These are phyloP conservation scores for Amorpha juglandis DNA, from an alignment of 2,888 invertebrate genomes.

Conservation along the genomic window DNA sequence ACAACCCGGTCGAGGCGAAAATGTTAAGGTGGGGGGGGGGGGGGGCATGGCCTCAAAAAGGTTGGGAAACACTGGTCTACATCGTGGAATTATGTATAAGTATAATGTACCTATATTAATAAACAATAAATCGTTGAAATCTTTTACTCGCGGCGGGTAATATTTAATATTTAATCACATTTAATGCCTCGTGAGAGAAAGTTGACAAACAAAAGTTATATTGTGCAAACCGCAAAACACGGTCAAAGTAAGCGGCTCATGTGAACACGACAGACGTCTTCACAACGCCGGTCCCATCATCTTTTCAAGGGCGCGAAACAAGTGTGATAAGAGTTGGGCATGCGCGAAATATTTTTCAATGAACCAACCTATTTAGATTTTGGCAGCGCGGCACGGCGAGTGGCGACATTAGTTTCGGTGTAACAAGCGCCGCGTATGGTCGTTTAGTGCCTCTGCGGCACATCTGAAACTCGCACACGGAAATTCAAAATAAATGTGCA, in stretches of 20 bases:
- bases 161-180: not conserved
- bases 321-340: slow-evolving; percentile 59
- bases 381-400: slow-evolving; percentile 53
- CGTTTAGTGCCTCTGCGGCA: slow-evolving; percentile 59
- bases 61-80: too few species aligned
- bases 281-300: not conserved
- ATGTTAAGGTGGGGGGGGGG: too few species aligned
- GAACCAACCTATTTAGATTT: slow-evolving; percentile 61
- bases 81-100: too few species aligned
- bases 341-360: slow-evolving; percentile 68
- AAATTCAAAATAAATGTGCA: slow-evolving; percentile 65
- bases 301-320: slow-evolving; percentile 20
- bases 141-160: slow-evolving; percentile 26
- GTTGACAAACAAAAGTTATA: slow-evolving; percentile 13
- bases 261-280: slow-evolving; percentile 18
- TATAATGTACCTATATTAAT: not conserved
- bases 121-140: slow-evolving; percentile 29
- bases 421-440: slow-evolving; percentile 63
- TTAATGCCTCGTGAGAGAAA: slow-evolving; percentile 2
- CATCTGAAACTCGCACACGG: slow-evolving; percentile 69
- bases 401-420: slow-evolving; percentile 66
- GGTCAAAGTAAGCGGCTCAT: slow-evolving; percentile 14
- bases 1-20: too few species aligned
- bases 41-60: too few species aligned
- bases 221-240: slow-evolving; percentile 16